phyloP scores from a whole-genome alignment of 2,797 vertebrate genomes.

The Megalops cyprinoides region DNA sequence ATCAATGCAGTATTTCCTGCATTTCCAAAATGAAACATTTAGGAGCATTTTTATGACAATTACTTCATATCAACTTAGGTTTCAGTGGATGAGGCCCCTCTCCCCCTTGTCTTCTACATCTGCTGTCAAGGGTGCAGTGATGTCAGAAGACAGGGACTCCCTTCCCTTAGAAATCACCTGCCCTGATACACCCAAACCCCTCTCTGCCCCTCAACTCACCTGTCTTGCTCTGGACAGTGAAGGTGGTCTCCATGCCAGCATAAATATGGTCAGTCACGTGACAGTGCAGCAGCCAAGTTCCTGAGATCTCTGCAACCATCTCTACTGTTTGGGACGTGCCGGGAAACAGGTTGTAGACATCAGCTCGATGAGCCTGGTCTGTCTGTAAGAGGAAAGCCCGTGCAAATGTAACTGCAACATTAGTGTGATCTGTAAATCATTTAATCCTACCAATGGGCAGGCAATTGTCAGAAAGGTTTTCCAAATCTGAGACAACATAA shows the following conservation, averaged over 20 bases:
- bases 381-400: constrained; percentile 57
- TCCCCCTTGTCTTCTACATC: not conserved
- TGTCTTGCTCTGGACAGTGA: constrained; percentile 40
- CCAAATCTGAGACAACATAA: too few species aligned
- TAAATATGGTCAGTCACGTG: constrained; percentile 79
- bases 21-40: too few species aligned
- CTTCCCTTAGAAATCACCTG: not conserved
- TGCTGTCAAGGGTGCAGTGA: not conserved
- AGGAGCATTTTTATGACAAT: too few species aligned
- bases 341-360: constrained; percentile 80
- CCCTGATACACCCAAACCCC: not conserved
- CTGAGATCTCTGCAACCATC: constrained; percentile 75
- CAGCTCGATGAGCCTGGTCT: constrained; percentile 73
- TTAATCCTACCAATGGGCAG: too few species aligned
- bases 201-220: not conserved
- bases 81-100: not conserved
- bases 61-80: not conserved
- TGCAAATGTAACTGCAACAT: not conserved
- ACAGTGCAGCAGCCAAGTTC: constrained; percentile 82
- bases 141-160: not conserved
- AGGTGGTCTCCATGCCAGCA: constrained; percentile 82
- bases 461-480: too few species aligned
- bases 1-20: too few species aligned
- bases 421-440: constrained; percentile 63
- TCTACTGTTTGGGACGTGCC: constrained; percentile 81